Evolutionary conservation across 2,113 vertebrate species (phyloP).

Genomic region (Nematolebias whitei): DNA sequence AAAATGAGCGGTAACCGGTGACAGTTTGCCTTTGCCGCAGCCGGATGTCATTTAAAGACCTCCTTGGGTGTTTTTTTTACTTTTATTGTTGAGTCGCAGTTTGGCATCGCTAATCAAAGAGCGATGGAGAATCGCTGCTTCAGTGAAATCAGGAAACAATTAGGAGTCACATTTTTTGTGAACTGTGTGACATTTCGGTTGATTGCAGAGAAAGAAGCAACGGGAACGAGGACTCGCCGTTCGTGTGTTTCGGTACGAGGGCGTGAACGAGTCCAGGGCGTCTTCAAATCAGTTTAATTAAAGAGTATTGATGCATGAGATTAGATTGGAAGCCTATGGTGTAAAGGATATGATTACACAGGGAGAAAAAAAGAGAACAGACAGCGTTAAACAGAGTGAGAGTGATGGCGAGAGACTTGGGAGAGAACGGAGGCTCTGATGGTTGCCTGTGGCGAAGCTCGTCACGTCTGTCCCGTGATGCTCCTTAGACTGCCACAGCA

Average conservation of each 20-base stretch:
- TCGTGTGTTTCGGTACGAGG: constrained; percentile 19
- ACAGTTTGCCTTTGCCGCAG: constrained; percentile 10
- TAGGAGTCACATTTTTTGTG: constrained; percentile 52
- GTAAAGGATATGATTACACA: constrained; percentile 76
- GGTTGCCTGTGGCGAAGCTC: constrained; percentile 28
- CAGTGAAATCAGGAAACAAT: constrained; percentile 54
- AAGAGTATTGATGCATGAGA: constrained; percentile 83
- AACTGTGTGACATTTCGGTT: constrained; percentile 62
- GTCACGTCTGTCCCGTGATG: constrained; percentile 28
- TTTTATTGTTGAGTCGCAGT: constrained; percentile 18
- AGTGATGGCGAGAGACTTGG: neutral
- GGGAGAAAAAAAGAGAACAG: constrained; percentile 42
- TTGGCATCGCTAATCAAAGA: constrained; percentile 46
- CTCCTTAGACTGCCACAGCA: constrained; percentile 28
- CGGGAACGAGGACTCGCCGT: constrained; percentile 24
- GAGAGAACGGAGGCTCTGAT: constrained; percentile 16
- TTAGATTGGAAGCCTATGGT: constrained; percentile 77
- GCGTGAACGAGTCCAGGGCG: constrained; percentile 66
- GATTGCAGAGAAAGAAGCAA: constrained; percentile 40
- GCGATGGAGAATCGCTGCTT: constrained; percentile 51
- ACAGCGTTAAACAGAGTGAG: constrained; percentile 9
- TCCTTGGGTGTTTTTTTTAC: constrained; percentile 15
- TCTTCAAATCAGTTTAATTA: constrained; percentile 82
- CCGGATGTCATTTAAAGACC: constrained; percentile 23
- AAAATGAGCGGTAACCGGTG: constrained; percentile 4